phyloP scores from a whole-genome alignment of 2,888 invertebrate species.

The Heliconius cydno region DNA sequence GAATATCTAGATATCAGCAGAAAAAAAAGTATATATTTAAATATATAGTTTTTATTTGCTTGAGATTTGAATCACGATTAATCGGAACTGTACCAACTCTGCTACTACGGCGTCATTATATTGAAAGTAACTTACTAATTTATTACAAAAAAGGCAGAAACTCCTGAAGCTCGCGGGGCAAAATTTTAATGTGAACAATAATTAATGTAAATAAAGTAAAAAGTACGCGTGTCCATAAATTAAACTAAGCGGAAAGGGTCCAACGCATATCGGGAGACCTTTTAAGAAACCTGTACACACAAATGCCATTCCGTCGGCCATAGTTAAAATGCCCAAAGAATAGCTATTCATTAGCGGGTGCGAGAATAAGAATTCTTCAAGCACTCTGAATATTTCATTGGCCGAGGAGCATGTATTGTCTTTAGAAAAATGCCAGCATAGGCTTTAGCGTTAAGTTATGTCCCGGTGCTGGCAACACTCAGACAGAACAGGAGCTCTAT shows the following conservation, averaged over 20 bases:
- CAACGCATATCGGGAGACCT: constrained; percentile 79
- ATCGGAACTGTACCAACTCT: neutral
- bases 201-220: constrained; percentile 78
- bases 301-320: constrained; percentile 80
- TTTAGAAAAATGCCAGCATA: constrained; percentile 77
- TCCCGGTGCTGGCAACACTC: constrained; percentile 63
- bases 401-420: constrained; percentile 78
- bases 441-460: constrained; percentile 76
- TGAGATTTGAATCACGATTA: neutral
- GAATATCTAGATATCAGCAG: neutral
- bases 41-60: neutral
- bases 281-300: constrained; percentile 82
- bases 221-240: constrained; percentile 74
- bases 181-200: constrained; percentile 72
- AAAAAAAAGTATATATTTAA: neutral
- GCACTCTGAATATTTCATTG: constrained; percentile 80
- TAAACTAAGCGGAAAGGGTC: constrained; percentile 79
- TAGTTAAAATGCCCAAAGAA: constrained; percentile 83
- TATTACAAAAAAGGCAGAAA: constrained; percentile 47
- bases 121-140: neutral
- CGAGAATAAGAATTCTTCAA: constrained; percentile 82
- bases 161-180: constrained; percentile 56
- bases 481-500: constrained; percentile 57
- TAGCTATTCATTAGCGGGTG: constrained; percentile 83
- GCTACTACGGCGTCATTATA: neutral